Evolutionary conservation across 2,113 vertebrate species (phyloP), one percentile per base, ranked within the genome.

Genomic region (Halcyon senegalensis): DNA sequence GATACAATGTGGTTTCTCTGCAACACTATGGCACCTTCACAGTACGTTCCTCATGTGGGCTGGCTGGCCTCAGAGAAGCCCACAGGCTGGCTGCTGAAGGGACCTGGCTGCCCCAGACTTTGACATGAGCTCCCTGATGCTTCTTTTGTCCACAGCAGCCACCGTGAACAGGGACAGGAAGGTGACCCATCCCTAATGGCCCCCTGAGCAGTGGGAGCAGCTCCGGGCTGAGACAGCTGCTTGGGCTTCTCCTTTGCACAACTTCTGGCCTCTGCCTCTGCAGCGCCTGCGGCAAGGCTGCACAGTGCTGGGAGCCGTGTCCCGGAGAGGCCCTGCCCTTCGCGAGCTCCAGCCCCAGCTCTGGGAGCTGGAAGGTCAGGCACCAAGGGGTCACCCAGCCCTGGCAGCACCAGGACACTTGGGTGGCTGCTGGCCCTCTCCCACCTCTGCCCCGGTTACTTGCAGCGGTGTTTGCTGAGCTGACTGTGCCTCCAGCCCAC

Each of bases 81-180:
- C 59, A 25, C 1, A 2, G 59, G 11, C 43, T 35, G 44, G 67
- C 14, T 1, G 10, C 70, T 68, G 70, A 72, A 20, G 55, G 63
- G 28, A 46, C 18, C 18, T 23, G 4, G 18, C 33, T 39, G 33
- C 18, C 37, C 33, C 1, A 1, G 37, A 9, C 35, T 53, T 18
- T 33, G 53, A 33, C 51, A 4, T 4, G 60, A 60, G 51, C 60
- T 37, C 20, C 21, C 20, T 0, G 2, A 41, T 39, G 67, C n/a
- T 4, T 2, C 46, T 74, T 62, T 51, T 27, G 46, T 28, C 48
- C 50, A 16, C 67, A 48, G 41, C 67, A 88, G 33, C 31, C 1
- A 1, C 37, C 1, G 1, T 1, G 3, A 24, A 31, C 25, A 25
- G 4, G 1, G 50, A 7, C 0, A 3, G 31, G 37, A 3, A 6